phyloP scores from a whole-genome alignment of 2,113 vertebrate genomes.

The Vidua macroura region DNA sequence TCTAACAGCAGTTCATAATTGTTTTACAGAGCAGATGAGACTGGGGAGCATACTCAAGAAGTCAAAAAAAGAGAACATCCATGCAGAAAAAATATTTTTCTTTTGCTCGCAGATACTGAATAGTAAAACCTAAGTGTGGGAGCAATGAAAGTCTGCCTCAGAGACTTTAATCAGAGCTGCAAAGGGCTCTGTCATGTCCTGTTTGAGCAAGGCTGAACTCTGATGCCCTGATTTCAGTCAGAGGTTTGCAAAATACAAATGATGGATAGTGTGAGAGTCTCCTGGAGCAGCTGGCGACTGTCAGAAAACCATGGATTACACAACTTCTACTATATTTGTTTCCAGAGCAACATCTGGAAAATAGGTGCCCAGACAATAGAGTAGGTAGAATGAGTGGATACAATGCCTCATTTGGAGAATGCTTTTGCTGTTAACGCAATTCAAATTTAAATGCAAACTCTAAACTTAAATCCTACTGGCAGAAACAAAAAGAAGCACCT shows the following conservation, averaged over 20 bases:
- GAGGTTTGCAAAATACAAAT: background rate
- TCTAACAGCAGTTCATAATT: background rate
- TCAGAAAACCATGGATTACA: background rate
- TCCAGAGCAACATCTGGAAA: constrained; percentile 10
- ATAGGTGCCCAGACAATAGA: background rate
- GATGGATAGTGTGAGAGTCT: background rate
- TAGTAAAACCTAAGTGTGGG: background rate
- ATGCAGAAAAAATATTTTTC: background rate
- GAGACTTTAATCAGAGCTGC: background rate
- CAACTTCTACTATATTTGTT: background rate
- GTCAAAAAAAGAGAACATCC: background rate
- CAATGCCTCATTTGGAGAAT: background rate
- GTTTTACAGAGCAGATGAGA: background rate
- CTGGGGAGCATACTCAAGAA: background rate
- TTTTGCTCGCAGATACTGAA: background rate
- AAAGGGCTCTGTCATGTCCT: background rate
- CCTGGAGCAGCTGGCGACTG: background rate
- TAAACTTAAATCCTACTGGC: background rate
- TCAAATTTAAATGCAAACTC: background rate
- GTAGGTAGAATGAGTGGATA: background rate
- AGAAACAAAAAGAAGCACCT: background rate
- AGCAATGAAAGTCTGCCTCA: background rate
- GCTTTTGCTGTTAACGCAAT: background rate
- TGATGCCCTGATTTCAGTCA: background rate
- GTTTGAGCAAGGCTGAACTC: background rate